Conservation (phyloP, 1,140 invertebrate species). For the Neotoxoptera formosana region DNA sequence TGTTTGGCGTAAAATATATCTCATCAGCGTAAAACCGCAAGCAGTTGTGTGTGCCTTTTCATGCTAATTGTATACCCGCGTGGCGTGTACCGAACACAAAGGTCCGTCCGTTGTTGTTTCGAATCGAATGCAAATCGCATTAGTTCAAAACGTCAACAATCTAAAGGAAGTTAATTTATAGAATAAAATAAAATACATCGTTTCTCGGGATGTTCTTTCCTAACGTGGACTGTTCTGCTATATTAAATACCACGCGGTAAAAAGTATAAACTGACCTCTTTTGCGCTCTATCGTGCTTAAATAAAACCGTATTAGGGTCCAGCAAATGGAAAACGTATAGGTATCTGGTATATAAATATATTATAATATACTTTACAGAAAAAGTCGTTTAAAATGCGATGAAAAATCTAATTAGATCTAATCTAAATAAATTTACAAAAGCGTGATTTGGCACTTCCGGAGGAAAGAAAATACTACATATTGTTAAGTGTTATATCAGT, state of each 20-base stretch:
- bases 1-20: background rate
- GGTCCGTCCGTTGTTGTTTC: conserved; percentile 19
- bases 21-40: background rate
- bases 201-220: background rate
- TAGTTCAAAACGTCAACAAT: conserved; percentile 40
- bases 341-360: background rate
- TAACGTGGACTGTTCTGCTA: background rate
- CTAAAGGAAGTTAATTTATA: conserved; percentile 33
- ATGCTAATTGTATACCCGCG: conserved; percentile 13
- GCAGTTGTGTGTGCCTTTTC: conserved; percentile 1
- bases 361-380: background rate
- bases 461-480: background rate
- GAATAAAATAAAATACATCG: conserved; percentile 39
- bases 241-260: background rate
- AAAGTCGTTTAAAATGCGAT: background rate
- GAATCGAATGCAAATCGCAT: conserved; percentile 39
- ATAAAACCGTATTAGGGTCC: conserved; percentile 12
- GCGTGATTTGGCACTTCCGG: background rate
- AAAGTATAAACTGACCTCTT: conserved; percentile 20
- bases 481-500: background rate
- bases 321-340: background rate
- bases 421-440: background rate
- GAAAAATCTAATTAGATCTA: background rate
- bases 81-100: background rate
- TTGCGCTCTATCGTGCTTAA: background rate